phyloP scores from a whole-genome alignment of 2,113 vertebrate genomes.

The Synchiropus splendidus region DNA sequence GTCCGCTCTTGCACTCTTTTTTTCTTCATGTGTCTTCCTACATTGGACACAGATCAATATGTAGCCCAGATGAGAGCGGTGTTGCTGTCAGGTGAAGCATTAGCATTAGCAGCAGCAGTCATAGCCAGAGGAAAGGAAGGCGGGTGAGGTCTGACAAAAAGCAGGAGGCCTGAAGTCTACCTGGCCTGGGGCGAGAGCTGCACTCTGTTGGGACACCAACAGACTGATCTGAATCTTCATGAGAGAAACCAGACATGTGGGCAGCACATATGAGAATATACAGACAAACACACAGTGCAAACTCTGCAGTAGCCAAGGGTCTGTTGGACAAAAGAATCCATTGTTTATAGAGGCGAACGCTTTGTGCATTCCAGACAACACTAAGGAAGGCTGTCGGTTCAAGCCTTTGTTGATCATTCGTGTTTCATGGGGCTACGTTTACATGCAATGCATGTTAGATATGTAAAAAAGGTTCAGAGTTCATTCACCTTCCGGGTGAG shows the following conservation, averaged over 20 bases:
- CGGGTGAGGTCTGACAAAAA: constrained; percentile 39
- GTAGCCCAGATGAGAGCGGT: constrained; percentile 5
- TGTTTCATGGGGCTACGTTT: no score
- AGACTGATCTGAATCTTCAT: constrained; percentile 14
- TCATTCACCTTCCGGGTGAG: no score
- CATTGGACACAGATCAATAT: constrained; percentile 6
- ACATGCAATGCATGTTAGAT: no score
- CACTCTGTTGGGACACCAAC: constrained; percentile 23
- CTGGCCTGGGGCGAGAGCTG: constrained; percentile 22
- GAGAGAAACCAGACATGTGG: constrained; percentile 23
- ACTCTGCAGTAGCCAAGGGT: constrained; percentile 18
- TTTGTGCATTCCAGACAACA: no score
- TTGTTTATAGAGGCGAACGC: constrained; percentile 26
- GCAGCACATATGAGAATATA: constrained; percentile 19
- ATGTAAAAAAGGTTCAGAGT: no score
- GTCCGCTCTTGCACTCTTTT: constrained; percentile 1
- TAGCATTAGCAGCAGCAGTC: constrained; percentile 23
- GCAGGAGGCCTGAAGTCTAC: constrained; percentile 35
- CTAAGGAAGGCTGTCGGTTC: no score
- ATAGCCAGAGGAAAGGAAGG: constrained; percentile 37
- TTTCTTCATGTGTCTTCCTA: constrained; percentile 6
- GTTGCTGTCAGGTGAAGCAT: constrained; percentile 23
- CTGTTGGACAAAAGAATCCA: constrained; percentile 33
- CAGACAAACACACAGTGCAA: constrained; percentile 19
- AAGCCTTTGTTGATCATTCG: no score